phyloP scores from a whole-genome alignment of 1,140 invertebrate genomes.

The Pseudomyrmex pallidus region DNA sequence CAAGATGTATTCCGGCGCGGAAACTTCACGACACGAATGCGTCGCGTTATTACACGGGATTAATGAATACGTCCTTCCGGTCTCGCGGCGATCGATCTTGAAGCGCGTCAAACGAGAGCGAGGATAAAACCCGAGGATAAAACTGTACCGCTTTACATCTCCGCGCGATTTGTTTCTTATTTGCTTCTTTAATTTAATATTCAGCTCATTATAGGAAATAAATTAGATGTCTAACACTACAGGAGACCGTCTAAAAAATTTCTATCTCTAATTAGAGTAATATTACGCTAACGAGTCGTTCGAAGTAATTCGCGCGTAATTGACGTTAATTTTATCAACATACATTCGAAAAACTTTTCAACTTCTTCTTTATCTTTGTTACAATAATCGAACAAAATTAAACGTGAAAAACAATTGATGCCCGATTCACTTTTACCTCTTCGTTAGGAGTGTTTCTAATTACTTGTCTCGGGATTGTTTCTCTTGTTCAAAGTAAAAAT shows the following conservation, averaged over 20 bases:
- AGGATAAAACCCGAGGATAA: not conserved
- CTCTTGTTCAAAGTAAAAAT: not conserved
- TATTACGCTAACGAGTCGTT: no score
- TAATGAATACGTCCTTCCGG: slow-evolving; percentile 19
- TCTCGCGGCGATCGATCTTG: not conserved
- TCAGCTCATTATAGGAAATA: not conserved
- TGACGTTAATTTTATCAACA: no score
- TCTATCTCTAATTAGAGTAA: no score
- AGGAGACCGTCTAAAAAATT: no score
- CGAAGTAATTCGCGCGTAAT: no score
- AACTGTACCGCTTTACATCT: no score
- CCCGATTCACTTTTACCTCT: not conserved
- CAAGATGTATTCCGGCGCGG: slow-evolving; percentile 22
- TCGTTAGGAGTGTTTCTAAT: not conserved
- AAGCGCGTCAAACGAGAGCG: not conserved
- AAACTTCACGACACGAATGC: slow-evolving; percentile 9
- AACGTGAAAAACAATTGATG: no score
- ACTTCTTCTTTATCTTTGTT: no score
- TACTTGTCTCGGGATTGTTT: not conserved
- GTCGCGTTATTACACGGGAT: slow-evolving; percentile 32
- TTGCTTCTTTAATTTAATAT: not conserved
- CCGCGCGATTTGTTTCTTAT: not conserved
- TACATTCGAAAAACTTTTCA: no score
- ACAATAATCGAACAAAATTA: no score
- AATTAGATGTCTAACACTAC: not conserved